Conservation (phyloP, 2,888 invertebrate species). For the Tholera decimalis region DNA sequence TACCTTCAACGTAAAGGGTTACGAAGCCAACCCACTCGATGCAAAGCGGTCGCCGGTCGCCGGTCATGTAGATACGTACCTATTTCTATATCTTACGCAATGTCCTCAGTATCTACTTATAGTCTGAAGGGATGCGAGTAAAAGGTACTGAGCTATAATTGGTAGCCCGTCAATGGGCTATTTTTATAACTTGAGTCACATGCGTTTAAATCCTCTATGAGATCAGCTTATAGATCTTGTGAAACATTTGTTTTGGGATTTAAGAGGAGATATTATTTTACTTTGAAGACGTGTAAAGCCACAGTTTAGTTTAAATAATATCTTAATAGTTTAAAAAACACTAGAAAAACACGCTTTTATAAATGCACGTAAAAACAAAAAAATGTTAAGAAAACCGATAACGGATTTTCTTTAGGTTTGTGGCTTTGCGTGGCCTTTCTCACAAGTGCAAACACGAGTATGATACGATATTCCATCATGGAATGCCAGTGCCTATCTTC, state of each 20-base stretch:
- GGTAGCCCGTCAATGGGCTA: constrained; percentile 48
- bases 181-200: constrained; percentile 23
- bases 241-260: constrained; percentile 4
- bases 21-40: constrained; percentile 28
- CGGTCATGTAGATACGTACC: constrained; percentile 1
- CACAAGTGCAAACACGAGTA: too few relatives aligned
- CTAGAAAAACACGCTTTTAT: too few relatives aligned
- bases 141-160: constrained; percentile 35
- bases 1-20: constrained; percentile 5
- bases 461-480: too few relatives aligned
- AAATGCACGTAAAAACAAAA: too few relatives aligned
- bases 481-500: too few relatives aligned
- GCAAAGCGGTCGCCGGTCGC: constrained; percentile 30
- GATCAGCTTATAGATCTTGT: constrained; percentile 14
- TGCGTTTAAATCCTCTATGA: constrained; percentile 11
- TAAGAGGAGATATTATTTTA: constrained; percentile 13
- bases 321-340: too few relatives aligned
- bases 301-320: neutral
- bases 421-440: too few relatives aligned
- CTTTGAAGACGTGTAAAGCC: neutral
- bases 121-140: constrained; percentile 28
- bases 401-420: too few relatives aligned
- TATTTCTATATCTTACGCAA: constrained; percentile 31
- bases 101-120: constrained; percentile 30
- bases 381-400: too few relatives aligned